These are phyloP conservation scores for Marcusenius ussheri DNA, from an alignment of 2,113 vertebrate species.

Conservation along the genomic window DNA sequence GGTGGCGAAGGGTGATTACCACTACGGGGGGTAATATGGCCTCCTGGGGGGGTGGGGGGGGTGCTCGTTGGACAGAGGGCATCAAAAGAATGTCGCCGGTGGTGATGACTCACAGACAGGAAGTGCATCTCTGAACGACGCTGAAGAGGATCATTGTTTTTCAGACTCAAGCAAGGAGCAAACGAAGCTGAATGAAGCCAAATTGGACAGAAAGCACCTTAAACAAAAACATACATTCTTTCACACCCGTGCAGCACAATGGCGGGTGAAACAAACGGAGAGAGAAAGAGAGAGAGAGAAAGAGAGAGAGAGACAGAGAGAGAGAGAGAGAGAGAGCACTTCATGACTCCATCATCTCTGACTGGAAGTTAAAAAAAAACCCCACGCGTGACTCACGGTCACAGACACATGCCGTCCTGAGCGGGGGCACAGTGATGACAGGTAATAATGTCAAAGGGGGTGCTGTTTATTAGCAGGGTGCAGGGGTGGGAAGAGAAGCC, in stretches of 20 bases:
- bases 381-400: not conserved
- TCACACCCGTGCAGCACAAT: not conserved
- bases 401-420: not conserved
- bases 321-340: not conserved
- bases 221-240: not conserved
- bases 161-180: not conserved
- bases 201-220: not conserved
- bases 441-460: not conserved
- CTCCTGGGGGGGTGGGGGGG: not conserved
- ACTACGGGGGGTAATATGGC: not conserved
- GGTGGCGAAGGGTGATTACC: not conserved
- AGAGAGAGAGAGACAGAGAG: not conserved
- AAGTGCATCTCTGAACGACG: constrained; percentile 3
- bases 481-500: not conserved
- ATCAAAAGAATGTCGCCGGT: not conserved
- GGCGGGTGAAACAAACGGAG: not conserved
- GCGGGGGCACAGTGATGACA: not conserved
- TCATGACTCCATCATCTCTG: constrained; percentile 2
- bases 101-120: constrained; percentile 18
- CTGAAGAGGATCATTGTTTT: not conserved
- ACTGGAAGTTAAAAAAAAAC: not conserved
- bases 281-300: not conserved
- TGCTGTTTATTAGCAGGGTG: not conserved
- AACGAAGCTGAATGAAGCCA: not conserved
- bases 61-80: not conserved